Base-by-base conservation (phyloP, 2,113 vertebrate genomes). In the Laticauda colubrina region DNA sequence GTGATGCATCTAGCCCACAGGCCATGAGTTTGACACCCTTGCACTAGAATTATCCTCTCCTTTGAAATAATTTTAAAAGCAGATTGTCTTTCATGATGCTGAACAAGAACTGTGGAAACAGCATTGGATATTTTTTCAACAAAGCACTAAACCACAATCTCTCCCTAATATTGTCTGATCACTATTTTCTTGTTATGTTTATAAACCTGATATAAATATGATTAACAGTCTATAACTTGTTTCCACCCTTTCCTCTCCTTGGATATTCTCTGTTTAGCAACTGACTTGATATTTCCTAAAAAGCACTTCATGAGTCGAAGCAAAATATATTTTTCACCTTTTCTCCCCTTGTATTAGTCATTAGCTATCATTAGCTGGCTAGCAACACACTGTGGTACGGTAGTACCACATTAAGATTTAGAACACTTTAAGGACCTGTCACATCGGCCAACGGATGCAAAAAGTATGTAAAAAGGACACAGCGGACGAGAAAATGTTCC, bases 351-450 rank as follows among this genome's bases (percentile, higher is more conserved):
- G 64, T 88, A 88, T 92, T 94, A 93, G 45, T 10, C 29, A 20
- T 87, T 75, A 90, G 81, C 29, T 56, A 29, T 94, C 93, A 61
- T 92, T 81, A 11, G 90, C 93, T 92, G 55, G 23, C 86, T 93
- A 85, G 26, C 34, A 94, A 61, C 0, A 85, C 43, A 18, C 51
- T 12, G n/a, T 55, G 53, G 51, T 53, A 91, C 48, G 48, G 51
- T 53, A 91, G 48, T 90, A 91, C 89, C 86, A 86, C 61, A 86
- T 20, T 69, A 90, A 93, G 69, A 88, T 95, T 92, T 93, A 95
- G 26, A 94, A 64, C 85, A 14, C 20, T 0, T 39, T 39, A 39
- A 39, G 34, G 34, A 1, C 34, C 34, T 39, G 34, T 39, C 34
- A 39, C 34, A 39, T 39, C 34, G 34, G 34, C 34, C 34, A 1